Conservation (phyloP, 2,797 vertebrate genomes). For the Sebastes steindachneri region DNA sequence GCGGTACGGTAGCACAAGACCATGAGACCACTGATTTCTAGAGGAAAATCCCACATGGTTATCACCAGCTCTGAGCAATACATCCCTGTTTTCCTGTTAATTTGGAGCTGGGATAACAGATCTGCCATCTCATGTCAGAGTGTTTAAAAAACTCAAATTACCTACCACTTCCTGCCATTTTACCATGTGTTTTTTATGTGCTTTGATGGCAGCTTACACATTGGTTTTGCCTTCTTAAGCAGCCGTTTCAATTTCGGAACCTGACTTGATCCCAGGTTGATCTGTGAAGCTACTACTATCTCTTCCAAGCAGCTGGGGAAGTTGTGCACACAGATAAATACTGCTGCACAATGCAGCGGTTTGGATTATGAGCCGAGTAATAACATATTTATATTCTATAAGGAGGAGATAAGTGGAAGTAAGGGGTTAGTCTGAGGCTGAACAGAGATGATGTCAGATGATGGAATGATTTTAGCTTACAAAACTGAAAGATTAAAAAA, state of each 20-base stretch:
- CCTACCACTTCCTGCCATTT: slow-evolving; percentile 1
- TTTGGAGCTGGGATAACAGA: background rate
- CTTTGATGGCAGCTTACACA: background rate
- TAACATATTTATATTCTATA: slow-evolving; percentile 35
- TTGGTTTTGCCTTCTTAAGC: background rate
- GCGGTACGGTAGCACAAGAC: background rate
- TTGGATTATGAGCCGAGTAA: slow-evolving; percentile 6
- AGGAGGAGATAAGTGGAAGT: slow-evolving; percentile 2
- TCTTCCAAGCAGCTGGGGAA: slow-evolving; percentile 19
- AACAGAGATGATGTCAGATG: background rate
- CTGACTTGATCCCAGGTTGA: slow-evolving; percentile 19
- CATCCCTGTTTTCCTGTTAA: background rate
- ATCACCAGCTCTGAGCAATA: background rate
- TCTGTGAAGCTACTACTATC: slow-evolving; percentile 2
- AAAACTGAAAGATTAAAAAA: background rate
- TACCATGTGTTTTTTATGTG: background rate
- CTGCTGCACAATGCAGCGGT: background rate
- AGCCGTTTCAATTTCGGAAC: background rate
- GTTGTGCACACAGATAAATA: slow-evolving; percentile 9
- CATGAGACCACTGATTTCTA: background rate
- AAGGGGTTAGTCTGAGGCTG: background rate
- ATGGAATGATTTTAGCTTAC: background rate
- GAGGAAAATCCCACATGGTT: background rate
- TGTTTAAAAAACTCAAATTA: background rate
- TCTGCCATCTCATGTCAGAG: background rate